Conservation (phyloP, 2,113 vertebrate species). For the Dasyurus viverrinus region DNA sequence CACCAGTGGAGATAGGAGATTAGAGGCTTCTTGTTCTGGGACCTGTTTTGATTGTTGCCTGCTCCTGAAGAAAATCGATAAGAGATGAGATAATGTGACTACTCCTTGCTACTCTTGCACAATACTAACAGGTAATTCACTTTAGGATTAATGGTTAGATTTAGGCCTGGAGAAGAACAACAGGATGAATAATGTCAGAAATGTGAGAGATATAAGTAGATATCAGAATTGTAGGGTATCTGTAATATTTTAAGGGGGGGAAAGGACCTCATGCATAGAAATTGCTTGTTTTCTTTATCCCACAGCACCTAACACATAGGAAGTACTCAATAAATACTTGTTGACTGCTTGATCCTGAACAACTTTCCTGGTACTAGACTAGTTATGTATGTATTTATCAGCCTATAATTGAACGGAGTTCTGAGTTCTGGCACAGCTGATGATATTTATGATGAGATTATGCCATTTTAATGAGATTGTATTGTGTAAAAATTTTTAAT, state of each 20-base stretch:
- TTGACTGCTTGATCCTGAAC: background rate
- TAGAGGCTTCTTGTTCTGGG: slow-evolving; percentile 68
- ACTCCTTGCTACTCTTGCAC: slow-evolving; percentile 71
- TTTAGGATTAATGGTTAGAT: slow-evolving; percentile 75
- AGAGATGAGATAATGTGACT: slow-evolving; percentile 64
- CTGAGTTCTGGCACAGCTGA: background rate
- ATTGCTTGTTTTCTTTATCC: background rate
- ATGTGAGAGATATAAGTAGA: background rate
- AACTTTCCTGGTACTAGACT: background rate
- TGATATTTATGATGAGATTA: background rate
- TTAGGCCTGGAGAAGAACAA: slow-evolving; percentile 64
- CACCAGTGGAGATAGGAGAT: slow-evolving; percentile 54
- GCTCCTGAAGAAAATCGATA: slow-evolving; percentile 69
- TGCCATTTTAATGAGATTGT: background rate
- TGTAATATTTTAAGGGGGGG: background rate
- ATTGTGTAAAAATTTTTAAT: background rate
- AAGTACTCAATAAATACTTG: background rate
- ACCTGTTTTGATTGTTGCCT: slow-evolving; percentile 68
- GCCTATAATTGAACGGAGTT: background rate
- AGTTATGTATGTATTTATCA: background rate
- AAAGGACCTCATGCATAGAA: background rate
- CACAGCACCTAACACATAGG: background rate
- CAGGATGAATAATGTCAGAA: slow-evolving; percentile 41
- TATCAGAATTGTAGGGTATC: background rate
- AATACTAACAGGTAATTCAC: slow-evolving; percentile 75